Evolutionary conservation across 2,113 vertebrate genomes (phyloP).

Genomic region (Leptosomus discolor): DNA sequence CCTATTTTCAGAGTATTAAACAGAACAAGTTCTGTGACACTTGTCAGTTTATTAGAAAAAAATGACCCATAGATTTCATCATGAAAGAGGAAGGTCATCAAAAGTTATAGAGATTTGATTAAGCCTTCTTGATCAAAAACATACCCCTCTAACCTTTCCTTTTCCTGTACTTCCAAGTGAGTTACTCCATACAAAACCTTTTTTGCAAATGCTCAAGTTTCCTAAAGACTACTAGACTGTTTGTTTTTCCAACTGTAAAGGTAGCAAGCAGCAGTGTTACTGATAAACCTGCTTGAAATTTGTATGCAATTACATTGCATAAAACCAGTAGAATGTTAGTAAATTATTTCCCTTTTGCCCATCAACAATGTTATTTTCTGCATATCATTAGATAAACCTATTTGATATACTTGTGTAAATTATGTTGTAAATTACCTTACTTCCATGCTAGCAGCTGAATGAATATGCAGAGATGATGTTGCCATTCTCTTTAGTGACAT

Average conservation of each 20-base stretch:
- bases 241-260: neutral
- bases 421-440: neutral
- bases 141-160: neutral
- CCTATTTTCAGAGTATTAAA: neutral
- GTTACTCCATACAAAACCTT: neutral
- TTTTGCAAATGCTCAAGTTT: neutral
- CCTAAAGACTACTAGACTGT: neutral
- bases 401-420: neutral
- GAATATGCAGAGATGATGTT: neutral
- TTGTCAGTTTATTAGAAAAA: neutral
- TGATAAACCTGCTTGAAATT: neutral
- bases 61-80: neutral
- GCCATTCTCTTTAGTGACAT: neutral
- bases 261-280: neutral
- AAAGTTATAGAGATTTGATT: neutral
- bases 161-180: neutral
- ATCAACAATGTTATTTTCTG: neutral
- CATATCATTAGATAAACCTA: neutral
- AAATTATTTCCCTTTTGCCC: neutral
- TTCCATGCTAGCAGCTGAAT: conserved; percentile 21
- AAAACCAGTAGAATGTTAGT: neutral
- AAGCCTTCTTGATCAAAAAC: neutral
- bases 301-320: neutral
- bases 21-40: neutral
- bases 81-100: neutral